A percentile compares a stretch with the other conserved stretches of the same genome.
phyloP scores from a whole-genome alignment of 2,888 invertebrate genomes.

The Chloromyia formosa region DNA sequence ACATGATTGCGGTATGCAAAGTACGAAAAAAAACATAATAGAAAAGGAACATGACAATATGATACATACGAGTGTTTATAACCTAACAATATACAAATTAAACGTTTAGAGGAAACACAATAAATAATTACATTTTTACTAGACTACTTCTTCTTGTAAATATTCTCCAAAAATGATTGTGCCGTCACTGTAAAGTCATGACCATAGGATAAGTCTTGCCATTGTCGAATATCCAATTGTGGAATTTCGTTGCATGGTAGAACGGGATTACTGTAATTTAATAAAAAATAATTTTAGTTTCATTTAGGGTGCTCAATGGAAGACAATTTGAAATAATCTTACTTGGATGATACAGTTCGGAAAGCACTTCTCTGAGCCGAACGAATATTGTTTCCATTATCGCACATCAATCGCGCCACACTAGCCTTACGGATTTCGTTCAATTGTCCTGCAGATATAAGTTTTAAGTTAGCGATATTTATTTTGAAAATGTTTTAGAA shows the following conservation, averaged over 20 bases:
- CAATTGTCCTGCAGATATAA: constrained; percentile 69
- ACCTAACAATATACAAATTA: constrained; percentile 13
- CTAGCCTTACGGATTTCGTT: constrained; percentile 79
- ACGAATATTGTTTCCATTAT: constrained; percentile 76
- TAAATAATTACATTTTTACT: constrained; percentile 23
- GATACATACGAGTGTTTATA: constrained; percentile 14
- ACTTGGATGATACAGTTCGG: constrained; percentile 70
- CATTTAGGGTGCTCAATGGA: constrained; percentile 52
- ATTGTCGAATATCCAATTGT: constrained; percentile 69
- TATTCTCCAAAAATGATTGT: constrained; percentile 30
- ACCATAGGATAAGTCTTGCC: constrained; percentile 59
- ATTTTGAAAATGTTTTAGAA: too few relatives aligned
- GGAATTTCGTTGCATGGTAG: constrained; percentile 70
- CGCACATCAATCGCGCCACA: constrained; percentile 81
- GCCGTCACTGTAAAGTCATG: constrained; percentile 24
- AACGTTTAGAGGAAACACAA: background rate
- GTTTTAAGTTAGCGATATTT: too few relatives aligned
- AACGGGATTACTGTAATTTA: constrained; percentile 68
- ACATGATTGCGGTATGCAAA: constrained; percentile 12
- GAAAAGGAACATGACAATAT: constrained; percentile 31
- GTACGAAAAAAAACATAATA: background rate
- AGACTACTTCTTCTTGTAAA: constrained; percentile 28
- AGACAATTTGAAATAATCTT: constrained; percentile 56
- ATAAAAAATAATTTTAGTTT: background rate
- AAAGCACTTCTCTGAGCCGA: constrained; percentile 76